These are phyloP conservation scores for Montipora capricornis DNA, from an alignment of 64 coral and sea anemone species.

Conservation along the genomic window DNA sequence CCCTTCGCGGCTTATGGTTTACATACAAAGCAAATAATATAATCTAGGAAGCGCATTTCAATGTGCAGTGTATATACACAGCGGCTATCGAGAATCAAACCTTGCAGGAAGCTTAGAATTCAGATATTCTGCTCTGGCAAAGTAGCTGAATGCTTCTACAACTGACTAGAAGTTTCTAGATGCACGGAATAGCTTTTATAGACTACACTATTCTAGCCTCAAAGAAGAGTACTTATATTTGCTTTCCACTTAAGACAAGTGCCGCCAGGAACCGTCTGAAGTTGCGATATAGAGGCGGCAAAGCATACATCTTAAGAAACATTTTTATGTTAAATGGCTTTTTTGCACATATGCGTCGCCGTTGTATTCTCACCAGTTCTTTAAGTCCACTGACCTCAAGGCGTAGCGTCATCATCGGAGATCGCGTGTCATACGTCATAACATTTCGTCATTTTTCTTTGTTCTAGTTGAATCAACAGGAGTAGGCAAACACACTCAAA, in stretches of 20 bases:
- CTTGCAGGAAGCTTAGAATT: too few relatives aligned
- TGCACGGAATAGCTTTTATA: background rate
- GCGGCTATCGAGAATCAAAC: too few relatives aligned
- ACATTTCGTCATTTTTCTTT: constrained; percentile 20
- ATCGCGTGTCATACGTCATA: background rate
- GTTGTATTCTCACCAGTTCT: too few relatives aligned
- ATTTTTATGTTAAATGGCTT: too few relatives aligned
- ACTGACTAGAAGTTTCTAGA: background rate
- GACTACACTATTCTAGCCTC: background rate
- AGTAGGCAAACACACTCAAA: background rate
- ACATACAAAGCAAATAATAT: too few relatives aligned
- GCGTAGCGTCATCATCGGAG: background rate
- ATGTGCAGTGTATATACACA: too few relatives aligned
- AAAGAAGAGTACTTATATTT: background rate
- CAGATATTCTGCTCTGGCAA: too few relatives aligned
- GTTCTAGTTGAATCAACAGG: constrained; percentile 23
- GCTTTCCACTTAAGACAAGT: background rate
- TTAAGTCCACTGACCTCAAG: background rate
- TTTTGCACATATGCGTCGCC: too few relatives aligned
- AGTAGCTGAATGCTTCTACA: background rate
- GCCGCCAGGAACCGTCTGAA: background rate
- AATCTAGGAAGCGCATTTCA: too few relatives aligned
- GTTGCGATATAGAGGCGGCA: background rate
- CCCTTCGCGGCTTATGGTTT: background rate
- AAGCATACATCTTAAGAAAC: too few relatives aligned